Base-by-base conservation (phyloP, 2,113 vertebrate species). In the Arvicanthis niloticus region DNA sequence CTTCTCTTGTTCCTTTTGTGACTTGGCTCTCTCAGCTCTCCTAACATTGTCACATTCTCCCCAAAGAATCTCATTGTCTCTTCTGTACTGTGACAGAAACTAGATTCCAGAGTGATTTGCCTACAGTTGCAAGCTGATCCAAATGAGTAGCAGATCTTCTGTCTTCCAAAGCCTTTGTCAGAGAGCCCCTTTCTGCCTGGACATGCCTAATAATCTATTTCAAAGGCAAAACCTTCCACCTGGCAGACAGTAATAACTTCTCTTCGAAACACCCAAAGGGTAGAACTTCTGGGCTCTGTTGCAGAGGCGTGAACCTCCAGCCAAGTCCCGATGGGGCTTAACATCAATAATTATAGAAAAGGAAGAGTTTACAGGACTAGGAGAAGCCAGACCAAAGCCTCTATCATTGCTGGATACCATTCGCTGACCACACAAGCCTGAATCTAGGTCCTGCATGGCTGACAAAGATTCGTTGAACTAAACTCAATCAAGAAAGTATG, bases 231-330 rank as follows among this genome's bases (percentile, higher is more conserved):
- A 70, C 40, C 77, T 67, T 96, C 84, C 82, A 65, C 42, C 40
- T 94, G 88, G 81, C 95, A 92, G 65, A 51, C 56, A 37, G 72
- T 77, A 97, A 93, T 81, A 51, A 45, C 60, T 95, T 82, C 88
- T 94, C 89, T 53, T 95, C n/a, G 93, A 96, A 96, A 96, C 45
- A 93, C 85, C 86, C 85, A 93, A 92, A 89, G 91, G 86, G 85
- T 88, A 86, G 93, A 90, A 85, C 16, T 92, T 85, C 85, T 81
- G 88, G 91, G 68, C 40, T 93, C 85, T 5, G 29, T 5, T n/a
- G 42, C 26, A 65, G 12, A 92, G 40, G 72, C 21, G 24, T 16
- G 42, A 96, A 6, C 5, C 21, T 90, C 70, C 45, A 40, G 81
- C 81, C 96, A 93, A 92, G 72, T 82, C 81, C 51, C 42, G 67